A percentile compares a stretch with the other conserved stretches of the same genome.
phyloP scores from a whole-genome alignment of 2,113 vertebrate genomes.

The Dasyurus viverrinus region DNA sequence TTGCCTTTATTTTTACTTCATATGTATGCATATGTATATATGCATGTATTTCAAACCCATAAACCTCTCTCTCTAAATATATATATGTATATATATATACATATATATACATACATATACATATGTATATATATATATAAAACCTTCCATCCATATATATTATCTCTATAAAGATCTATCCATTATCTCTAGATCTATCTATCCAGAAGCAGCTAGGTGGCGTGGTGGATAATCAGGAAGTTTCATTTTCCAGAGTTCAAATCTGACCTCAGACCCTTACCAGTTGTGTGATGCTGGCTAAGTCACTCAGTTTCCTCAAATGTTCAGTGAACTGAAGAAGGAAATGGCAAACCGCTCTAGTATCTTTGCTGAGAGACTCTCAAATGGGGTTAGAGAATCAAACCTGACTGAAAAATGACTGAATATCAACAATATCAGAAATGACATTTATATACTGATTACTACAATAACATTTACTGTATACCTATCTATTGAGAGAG shows the following conservation, averaged over 20 bases:
- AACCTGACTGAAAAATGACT: background rate
- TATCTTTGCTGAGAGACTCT: background rate
- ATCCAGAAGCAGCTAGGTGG: background rate
- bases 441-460: background rate
- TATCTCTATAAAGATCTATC: too few species aligned
- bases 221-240: background rate
- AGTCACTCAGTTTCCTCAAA: background rate
- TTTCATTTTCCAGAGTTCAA: background rate
- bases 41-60: too few species aligned
- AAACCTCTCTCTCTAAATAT: too few species aligned
- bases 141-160: background rate
- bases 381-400: background rate
- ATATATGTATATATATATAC: too few species aligned
- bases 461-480: background rate
- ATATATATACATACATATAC: too few species aligned
- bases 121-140: background rate
- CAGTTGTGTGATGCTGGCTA: background rate
- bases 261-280: background rate
- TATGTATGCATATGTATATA: too few species aligned
- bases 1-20: background rate
- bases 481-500: background rate
- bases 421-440: background rate
- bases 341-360: background rate
- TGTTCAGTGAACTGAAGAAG: background rate
- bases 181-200: background rate